Evolutionary conservation across 2,888 invertebrate species (phyloP), one percentile per base, ranked within the genome.

Genomic region (Drosophila meridiana): DNA sequence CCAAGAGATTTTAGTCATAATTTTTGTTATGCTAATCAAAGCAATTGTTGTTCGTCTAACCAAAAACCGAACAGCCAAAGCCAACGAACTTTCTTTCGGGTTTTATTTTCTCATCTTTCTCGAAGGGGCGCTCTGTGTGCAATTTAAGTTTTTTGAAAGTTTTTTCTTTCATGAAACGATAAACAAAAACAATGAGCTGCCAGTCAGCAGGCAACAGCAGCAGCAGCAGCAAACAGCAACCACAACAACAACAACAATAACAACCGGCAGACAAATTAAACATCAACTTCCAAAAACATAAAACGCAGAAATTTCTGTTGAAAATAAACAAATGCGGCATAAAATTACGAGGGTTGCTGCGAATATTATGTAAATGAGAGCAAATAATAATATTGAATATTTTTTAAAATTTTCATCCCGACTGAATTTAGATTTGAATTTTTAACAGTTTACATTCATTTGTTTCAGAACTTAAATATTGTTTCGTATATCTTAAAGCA

Each of bases 151-250:
- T 87, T 20, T 85, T 88, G 89, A 88, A 88, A 83, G 89, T 83
- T 77, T 82, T 82, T 79, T 13, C 13, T 52, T 34, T 34, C 71
- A 66, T 85, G 73, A 82, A 73, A 73, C 73, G 69, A 85, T 83
- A 86, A 83, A 88, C 87, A 88, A 76, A 71, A 81, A 87, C 89
- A 86, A 86, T 67, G 78, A 69, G 61, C 70, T 53, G 64, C 69
- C 78, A 78, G 78, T 79, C 80, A 85, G 78, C 83, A 42, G 66
- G 28, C 47, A 28, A 14, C 47, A 47, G 14, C 47, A 47, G 13
- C 47, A 45, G 11, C 45, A 42, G 14, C 40, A 40, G 40, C 40
- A 47, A 62, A 57, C 67, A 30, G 48, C 38, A 53, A 48, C 26
- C 26, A 43, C 76, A 38, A 63, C 62, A 20, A 56, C 45, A 56